These are phyloP conservation scores for Gymnodraco acuticeps DNA, from an alignment of 2,797 vertebrate genomes.

Conservation along the genomic window DNA sequence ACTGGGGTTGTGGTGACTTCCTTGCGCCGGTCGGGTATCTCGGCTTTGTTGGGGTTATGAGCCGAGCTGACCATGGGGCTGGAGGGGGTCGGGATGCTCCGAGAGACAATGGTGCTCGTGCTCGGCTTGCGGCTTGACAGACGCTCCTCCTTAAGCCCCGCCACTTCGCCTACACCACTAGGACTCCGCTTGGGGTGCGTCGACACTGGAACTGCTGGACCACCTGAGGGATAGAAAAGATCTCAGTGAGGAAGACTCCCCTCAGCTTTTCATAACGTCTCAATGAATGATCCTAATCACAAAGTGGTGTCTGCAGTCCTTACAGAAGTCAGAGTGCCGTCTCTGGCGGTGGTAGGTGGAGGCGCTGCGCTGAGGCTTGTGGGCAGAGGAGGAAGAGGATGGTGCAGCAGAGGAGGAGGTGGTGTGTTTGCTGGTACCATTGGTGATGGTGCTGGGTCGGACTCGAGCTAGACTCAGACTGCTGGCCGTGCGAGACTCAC, in stretches of 20 bases:
- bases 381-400: slow-evolving; percentile 80
- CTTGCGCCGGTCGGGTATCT: slow-evolving; percentile 93
- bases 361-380: slow-evolving; percentile 89
- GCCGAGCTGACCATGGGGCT: slow-evolving; percentile 96
- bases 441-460: slow-evolving; percentile 87
- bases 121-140: slow-evolving; percentile 88
- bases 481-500: slow-evolving; percentile 86
- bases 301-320: slow-evolving; percentile 42
- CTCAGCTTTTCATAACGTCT: not conserved
- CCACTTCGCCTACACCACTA: slow-evolving; percentile 85
- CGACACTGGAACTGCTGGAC: slow-evolving; percentile 86
- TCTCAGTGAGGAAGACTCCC: not conserved
- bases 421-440: slow-evolving; percentile 88
- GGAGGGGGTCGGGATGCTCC: slow-evolving; percentile 88
- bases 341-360: slow-evolving; percentile 94
- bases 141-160: slow-evolving; percentile 89
- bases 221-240: slow-evolving; percentile 77
- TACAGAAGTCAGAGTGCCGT: slow-evolving; percentile 95
- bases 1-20: slow-evolving; percentile 88
- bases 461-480: slow-evolving; percentile 90
- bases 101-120: slow-evolving; percentile 85
- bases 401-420: slow-evolving; percentile 73
- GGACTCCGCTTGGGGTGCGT: slow-evolving; percentile 91
- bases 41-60: slow-evolving; percentile 94
- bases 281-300: not conserved